Percentiles rank a stretch among this genome's conserved stretches.
These are phyloP conservation scores for Misgurnus mizolepis DNA, from an alignment of 2,113 vertebrate species.

Conservation along the genomic window DNA sequence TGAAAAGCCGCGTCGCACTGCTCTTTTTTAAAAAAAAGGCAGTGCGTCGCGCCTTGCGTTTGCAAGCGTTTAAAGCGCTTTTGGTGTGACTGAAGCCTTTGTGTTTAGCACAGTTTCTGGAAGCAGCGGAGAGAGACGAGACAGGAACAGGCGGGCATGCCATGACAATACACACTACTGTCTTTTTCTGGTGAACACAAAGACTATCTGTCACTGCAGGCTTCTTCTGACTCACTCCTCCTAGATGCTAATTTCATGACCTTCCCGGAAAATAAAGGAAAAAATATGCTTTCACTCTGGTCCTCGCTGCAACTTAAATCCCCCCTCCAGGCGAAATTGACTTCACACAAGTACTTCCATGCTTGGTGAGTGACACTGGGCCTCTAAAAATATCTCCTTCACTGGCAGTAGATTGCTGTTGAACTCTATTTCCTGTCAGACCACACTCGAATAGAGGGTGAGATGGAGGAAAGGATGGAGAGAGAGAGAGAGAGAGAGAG, in stretches of 20 bases:
- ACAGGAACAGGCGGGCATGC: constrained; percentile 47
- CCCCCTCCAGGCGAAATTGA: constrained; percentile 67
- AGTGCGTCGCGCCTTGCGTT: too few species aligned
- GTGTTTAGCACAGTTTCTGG: constrained; percentile 15
- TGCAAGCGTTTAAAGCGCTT: too few species aligned
- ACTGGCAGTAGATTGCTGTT: constrained; percentile 51
- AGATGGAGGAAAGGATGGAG: constrained; percentile 33
- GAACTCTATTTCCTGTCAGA: constrained; percentile 59
- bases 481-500: constrained; percentile 34
- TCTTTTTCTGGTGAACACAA: constrained; percentile 59
- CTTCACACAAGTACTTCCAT: constrained; percentile 68
- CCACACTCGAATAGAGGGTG: constrained; percentile 41
- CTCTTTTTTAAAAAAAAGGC: too few species aligned
- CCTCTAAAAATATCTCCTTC: constrained; percentile 68
- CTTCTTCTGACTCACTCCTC: constrained; percentile 62
- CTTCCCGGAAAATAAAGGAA: constrained; percentile 52
- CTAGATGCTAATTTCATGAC: constrained; percentile 68
- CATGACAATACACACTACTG: constrained; percentile 52
- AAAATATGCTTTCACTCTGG: constrained; percentile 52
- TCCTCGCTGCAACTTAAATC: constrained; percentile 61
- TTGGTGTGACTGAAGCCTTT: too few species aligned
- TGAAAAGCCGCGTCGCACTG: too few species aligned
- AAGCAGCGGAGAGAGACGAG: constrained; percentile 18
- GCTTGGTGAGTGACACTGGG: constrained; percentile 63
- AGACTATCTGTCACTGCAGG: constrained; percentile 68